These are phyloP conservation scores for Acronicta psi DNA, from an alignment of 2,888 invertebrate species.

Conservation along the genomic window DNA sequence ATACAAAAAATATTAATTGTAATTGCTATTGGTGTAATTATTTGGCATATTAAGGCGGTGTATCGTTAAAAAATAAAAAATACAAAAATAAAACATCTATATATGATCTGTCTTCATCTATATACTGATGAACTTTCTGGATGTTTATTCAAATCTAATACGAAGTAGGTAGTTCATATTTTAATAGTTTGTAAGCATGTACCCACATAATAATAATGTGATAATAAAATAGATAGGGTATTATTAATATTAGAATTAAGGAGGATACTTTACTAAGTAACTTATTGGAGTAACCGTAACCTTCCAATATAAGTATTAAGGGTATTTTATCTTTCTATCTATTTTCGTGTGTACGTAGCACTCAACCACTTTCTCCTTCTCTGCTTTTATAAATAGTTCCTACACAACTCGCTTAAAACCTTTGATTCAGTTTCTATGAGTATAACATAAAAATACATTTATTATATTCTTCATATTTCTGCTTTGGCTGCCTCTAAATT, in stretches of 20 bases:
- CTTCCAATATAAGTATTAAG: not conserved
- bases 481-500: not conserved
- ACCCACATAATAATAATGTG: constrained; percentile 52
- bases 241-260: constrained; percentile 10
- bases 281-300: constrained; percentile 5
- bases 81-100: constrained; percentile 24
- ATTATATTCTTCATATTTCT: not conserved
- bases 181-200: constrained; percentile 25
- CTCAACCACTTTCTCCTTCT: not conserved
- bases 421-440: too few species aligned
- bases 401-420: not conserved
- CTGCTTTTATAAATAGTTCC: not conserved
- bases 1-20: constrained; percentile 2
- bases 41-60: constrained; percentile 4
- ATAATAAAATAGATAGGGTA: constrained; percentile 41
- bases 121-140: not conserved
- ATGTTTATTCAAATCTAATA: constrained; percentile 6
- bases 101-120: not conserved
- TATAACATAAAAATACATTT: too few species aligned
- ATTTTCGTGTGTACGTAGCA: not conserved
- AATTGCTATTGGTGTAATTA: constrained; percentile 2
- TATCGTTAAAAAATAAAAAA: constrained; percentile 10
- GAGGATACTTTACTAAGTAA: constrained; percentile 3
- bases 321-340: not conserved
- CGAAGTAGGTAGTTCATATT: not conserved